Conservation (phyloP, 2,113 vertebrate species). For the Redunca redunca region DNA sequence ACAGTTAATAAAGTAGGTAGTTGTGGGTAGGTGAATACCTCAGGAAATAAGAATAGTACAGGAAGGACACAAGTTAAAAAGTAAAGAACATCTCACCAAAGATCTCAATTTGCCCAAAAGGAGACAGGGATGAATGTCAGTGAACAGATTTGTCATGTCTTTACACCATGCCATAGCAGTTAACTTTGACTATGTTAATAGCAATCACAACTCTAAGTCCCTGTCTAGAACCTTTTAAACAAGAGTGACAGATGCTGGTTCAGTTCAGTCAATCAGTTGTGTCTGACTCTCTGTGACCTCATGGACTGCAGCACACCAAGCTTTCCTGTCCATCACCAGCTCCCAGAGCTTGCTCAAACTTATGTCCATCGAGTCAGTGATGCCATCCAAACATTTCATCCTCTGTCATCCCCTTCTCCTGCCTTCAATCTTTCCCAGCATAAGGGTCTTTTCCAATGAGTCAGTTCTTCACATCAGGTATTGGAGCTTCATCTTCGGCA, state of each 20-base stretch:
- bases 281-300: neutral
- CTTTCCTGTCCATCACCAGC: neutral
- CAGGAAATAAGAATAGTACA: neutral
- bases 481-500: neutral
- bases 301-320: neutral
- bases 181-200: neutral
- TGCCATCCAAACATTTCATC: neutral
- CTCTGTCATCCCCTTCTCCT: neutral
- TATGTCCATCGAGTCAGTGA: fast-evolving
- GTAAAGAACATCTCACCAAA: neutral
- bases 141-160: neutral
- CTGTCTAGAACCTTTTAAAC: neutral
- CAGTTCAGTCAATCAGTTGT: neutral
- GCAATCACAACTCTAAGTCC: neutral
- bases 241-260: neutral
- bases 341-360: neutral
- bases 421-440: neutral
- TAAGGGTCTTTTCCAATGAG: neutral
- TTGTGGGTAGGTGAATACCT: neutral
- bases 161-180: neutral
- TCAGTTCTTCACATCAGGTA: neutral
- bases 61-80: neutral
- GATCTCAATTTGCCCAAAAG: neutral
- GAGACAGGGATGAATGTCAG: neutral
- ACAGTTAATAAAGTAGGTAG: neutral